phyloP scores from a whole-genome alignment of 2,797 vertebrate genomes.

The Poeciliopsis gracilis region DNA sequence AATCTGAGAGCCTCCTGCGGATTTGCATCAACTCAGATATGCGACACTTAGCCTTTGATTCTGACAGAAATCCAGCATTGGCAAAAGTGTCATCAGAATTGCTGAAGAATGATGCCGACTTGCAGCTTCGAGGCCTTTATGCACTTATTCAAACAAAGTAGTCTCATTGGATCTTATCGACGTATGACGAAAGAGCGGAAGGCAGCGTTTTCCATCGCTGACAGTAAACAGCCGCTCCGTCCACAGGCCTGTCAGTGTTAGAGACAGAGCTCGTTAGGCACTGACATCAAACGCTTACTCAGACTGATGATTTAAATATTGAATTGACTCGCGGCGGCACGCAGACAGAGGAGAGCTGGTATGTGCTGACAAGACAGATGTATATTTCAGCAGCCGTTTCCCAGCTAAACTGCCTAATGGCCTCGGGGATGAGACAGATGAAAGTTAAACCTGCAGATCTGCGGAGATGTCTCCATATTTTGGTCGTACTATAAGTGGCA shows the following conservation, averaged over 20 bases:
- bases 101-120: conserved; percentile 68
- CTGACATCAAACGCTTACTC: conserved; percentile 73
- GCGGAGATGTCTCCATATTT: conserved; percentile 56
- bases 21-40: conserved; percentile 52
- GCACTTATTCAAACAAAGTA: conserved; percentile 66
- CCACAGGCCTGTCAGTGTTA: conserved; percentile 67
- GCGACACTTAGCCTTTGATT: conserved; percentile 58
- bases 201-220: conserved; percentile 66
- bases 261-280: conserved; percentile 72
- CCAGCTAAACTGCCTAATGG: conserved; percentile 79
- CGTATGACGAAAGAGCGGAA: conserved; percentile 61
- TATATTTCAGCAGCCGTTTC: conserved; percentile 82
- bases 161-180: conserved; percentile 68
- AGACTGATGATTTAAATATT: conserved; percentile 79
- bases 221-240: conserved; percentile 73
- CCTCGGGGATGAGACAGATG: conserved; percentile 64
- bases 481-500: conserved; percentile 55
- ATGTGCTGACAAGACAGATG: conserved; percentile 77
- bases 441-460: conserved; percentile 74
- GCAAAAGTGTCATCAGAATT: conserved; percentile 74
- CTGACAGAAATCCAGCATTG: conserved; percentile 65
- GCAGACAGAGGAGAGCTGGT: conserved; percentile 59
- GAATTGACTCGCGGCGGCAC: conserved; percentile 61
- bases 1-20: conserved; percentile 44
- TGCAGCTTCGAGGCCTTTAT: conserved; percentile 55